Conservation (phyloP, 2,113 vertebrate genomes). For the Cebidichthys violaceus region DNA sequence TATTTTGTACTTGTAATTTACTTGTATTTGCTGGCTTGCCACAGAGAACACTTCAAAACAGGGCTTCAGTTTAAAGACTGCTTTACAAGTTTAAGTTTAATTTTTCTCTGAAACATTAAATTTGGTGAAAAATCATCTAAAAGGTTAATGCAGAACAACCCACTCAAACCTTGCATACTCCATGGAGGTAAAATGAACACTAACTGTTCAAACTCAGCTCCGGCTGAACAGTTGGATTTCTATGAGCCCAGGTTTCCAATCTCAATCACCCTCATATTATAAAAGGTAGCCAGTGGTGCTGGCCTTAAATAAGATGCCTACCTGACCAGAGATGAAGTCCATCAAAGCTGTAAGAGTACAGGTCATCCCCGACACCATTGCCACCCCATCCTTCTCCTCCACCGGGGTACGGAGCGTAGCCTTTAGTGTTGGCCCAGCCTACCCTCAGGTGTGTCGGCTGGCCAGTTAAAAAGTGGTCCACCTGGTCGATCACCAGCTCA, state of each 20-base stretch:
- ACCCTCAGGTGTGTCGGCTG: conserved; percentile 94
- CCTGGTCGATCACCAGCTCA: conserved; percentile 96
- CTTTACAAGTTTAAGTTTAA: background rate
- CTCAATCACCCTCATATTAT: background rate
- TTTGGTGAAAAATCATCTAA: background rate
- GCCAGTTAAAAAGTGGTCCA: conserved; percentile 94
- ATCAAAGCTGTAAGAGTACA: conserved; percentile 96
- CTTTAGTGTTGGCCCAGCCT: conserved; percentile 95
- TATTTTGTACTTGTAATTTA: background rate
- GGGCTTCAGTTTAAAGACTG: background rate
- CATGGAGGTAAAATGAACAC: background rate
- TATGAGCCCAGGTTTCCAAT: background rate
- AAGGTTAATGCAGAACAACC: background rate
- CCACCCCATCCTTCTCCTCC: conserved; percentile 98
- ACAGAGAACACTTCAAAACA: background rate
- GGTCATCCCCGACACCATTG: conserved; percentile 95
- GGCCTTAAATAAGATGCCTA: conserved; percentile 67
- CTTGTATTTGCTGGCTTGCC: background rate
- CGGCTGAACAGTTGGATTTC: background rate
- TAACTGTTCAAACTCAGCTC: background rate
- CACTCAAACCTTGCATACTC: background rate
- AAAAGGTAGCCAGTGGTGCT: background rate
- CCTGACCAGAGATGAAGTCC: conserved; percentile 98
- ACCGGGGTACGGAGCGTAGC: conserved; percentile 96
- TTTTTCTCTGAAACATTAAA: background rate